Evolutionary conservation across 1,140 invertebrate species (phyloP).

Genomic region (Cepaea nemoralis): DNA sequence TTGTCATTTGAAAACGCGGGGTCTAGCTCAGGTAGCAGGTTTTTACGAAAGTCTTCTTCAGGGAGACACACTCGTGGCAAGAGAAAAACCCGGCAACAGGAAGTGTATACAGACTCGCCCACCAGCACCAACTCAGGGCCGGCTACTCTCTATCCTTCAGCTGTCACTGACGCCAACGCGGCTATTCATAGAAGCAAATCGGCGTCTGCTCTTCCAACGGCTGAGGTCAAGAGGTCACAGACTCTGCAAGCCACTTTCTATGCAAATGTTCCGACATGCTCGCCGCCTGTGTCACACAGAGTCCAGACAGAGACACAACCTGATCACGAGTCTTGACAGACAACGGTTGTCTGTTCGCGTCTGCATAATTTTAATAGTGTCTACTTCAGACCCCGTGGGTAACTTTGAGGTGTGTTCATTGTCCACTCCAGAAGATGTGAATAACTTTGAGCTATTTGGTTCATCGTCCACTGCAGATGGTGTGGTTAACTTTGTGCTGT

Average conservation of each 20-base stretch:
- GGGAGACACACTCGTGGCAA: background rate
- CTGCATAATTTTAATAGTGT: too few relatives aligned
- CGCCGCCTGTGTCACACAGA: background rate
- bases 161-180: conserved; percentile 31
- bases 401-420: too few relatives aligned
- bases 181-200: conserved; percentile 35
- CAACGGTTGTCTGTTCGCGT: background rate
- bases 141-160: conserved; percentile 30
- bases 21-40: background rate
- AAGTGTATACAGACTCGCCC: background rate
- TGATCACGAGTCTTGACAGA: background rate
- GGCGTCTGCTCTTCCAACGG: conserved; percentile 9
- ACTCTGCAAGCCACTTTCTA: background rate
- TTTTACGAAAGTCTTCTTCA: background rate
- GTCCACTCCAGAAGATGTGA: too few relatives aligned
- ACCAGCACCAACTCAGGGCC: conserved; percentile 23
- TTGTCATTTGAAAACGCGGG: background rate
- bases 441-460: too few relatives aligned
- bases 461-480: too few relatives aligned
- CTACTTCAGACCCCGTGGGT: too few relatives aligned
- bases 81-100: background rate
- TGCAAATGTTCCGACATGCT: conserved; percentile 19
- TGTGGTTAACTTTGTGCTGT: too few relatives aligned
- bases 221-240: background rate
- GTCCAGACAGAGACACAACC: background rate